A percentile compares a stretch with the other conserved stretches of the same genome.
phyloP scores from a whole-genome alignment of 2,888 invertebrate species.

The Rhogogaster chlorosoma region DNA sequence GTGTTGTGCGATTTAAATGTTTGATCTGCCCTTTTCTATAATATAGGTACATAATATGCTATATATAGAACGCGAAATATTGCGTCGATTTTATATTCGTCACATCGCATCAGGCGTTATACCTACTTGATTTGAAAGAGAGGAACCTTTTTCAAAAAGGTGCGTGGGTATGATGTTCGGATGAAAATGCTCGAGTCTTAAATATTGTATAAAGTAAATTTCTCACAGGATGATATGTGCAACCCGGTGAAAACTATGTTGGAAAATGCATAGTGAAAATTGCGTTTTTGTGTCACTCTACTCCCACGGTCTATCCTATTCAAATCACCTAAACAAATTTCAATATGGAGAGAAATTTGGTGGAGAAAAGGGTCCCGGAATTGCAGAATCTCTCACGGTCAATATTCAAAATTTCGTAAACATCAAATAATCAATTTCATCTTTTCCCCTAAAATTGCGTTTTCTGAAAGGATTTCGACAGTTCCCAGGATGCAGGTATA shows the following conservation, averaged over 20 bases:
- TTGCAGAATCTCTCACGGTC: constrained; percentile 64
- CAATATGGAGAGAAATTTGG: constrained; percentile 53
- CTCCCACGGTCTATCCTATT: constrained; percentile 65
- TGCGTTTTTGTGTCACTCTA: constrained; percentile 41
- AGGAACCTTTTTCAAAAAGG: neutral
- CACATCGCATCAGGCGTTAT: neutral
- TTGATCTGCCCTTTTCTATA: constrained; percentile 27
- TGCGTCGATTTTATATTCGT: constrained; percentile 18
- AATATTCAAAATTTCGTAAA: constrained; percentile 58
- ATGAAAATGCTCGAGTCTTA: neutral
- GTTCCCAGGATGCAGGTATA: constrained; percentile 64
- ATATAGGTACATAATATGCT: neutral
- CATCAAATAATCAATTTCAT: constrained; percentile 61
- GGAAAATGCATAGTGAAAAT: constrained; percentile 17
- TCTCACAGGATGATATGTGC: constrained; percentile 37
- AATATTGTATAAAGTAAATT: neutral
- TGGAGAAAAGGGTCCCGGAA: constrained; percentile 11
- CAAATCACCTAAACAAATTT: constrained; percentile 57
- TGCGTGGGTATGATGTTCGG: neutral
- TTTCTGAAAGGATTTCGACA: constrained; percentile 57
- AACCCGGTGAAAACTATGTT: neutral
- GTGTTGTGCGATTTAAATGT: constrained; percentile 48
- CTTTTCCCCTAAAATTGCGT: constrained; percentile 64
- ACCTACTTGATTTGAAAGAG: constrained; percentile 15
- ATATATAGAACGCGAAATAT: constrained; percentile 23